Percentiles rank a stretch among this genome's conserved stretches.
Conservation (phyloP, 2,797 vertebrate genomes). For the Myotis myotis region DNA sequence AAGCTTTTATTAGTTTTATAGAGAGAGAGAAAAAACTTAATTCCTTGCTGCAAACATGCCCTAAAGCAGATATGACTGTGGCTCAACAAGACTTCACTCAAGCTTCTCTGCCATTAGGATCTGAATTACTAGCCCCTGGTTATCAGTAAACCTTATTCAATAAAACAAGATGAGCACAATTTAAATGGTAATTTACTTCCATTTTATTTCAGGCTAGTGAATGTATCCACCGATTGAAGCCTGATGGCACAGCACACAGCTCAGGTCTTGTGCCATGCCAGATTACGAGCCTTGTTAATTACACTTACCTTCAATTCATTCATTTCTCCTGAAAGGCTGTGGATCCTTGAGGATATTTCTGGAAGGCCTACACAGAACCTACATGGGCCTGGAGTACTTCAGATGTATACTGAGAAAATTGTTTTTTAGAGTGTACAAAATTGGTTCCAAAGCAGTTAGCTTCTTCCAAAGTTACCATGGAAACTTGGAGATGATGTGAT, state of each 20-base stretch:
- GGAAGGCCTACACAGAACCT: not conserved
- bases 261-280: not conserved
- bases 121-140: not conserved
- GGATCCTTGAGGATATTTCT: constrained; percentile 4
- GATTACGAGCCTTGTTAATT: not conserved
- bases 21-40: not conserved
- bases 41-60: not conserved
- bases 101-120: not conserved
- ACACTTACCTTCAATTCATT: not conserved
- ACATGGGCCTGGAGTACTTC: not conserved
- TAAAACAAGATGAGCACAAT: not conserved
- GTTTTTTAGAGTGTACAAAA: not conserved
- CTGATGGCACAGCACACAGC: not conserved
- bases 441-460: not conserved
- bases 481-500: not conserved
- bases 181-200: not conserved
- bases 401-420: not conserved
- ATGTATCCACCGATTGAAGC: not conserved
- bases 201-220: constrained; percentile 28
- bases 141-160: constrained; percentile 25
- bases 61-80: not conserved
- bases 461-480: not conserved
- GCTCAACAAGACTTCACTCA: not conserved
- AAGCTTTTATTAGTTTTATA: not conserved
- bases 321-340: not conserved